These are phyloP conservation scores for Pao palembangensis DNA, from an alignment of 2,113 vertebrate genomes.

Conservation along the genomic window DNA sequence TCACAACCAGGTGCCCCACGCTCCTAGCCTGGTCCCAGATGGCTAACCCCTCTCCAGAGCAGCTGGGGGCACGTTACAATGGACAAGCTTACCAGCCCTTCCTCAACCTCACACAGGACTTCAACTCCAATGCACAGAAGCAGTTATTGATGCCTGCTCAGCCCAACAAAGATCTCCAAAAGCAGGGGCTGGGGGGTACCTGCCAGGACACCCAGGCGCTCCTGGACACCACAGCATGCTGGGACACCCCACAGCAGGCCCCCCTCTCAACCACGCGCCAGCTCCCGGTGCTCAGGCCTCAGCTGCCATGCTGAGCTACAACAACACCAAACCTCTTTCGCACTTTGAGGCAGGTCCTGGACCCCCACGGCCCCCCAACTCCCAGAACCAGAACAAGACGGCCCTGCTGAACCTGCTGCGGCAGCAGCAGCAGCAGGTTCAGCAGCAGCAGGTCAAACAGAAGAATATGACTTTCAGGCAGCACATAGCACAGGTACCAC, in stretches of 20 bases:
- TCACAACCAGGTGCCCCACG: slow-evolving; percentile 72
- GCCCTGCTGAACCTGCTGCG: slow-evolving; percentile 79
- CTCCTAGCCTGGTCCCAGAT: slow-evolving; percentile 83
- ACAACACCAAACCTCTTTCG: slow-evolving; percentile 92
- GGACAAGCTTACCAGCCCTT: slow-evolving; percentile 89
- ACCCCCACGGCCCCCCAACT: slow-evolving; percentile 57
- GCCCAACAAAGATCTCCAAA: slow-evolving; percentile 86
- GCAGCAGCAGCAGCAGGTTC: slow-evolving; percentile 78
- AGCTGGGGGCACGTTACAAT: slow-evolving; percentile 77
- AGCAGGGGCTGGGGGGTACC: slow-evolving; percentile 77
- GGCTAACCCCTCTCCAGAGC: slow-evolving; percentile 80
- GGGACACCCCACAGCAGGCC: slow-evolving; percentile 36
- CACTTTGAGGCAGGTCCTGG: slow-evolving; percentile 85
- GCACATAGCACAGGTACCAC: slow-evolving; percentile 80
- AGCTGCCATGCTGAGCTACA: slow-evolving; percentile 80
- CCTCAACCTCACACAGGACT: slow-evolving; percentile 86
- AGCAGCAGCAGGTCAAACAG: slow-evolving; percentile 80
- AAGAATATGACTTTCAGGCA: slow-evolving; percentile 82
- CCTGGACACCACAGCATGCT: not conserved
- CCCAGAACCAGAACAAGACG: slow-evolving; percentile 77
- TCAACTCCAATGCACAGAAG: slow-evolving; percentile 83
- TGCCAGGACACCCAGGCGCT: slow-evolving; percentile 75
- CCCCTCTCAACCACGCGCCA: slow-evolving; percentile 75
- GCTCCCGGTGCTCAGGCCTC: slow-evolving; percentile 67
- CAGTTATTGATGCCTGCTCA: slow-evolving; percentile 79